A percentile compares a stretch with the other conserved stretches of the same genome.
Evolutionary conservation across 2,797 vertebrate species (phyloP).

Genomic region (Halcyon smyrnensis): DNA sequence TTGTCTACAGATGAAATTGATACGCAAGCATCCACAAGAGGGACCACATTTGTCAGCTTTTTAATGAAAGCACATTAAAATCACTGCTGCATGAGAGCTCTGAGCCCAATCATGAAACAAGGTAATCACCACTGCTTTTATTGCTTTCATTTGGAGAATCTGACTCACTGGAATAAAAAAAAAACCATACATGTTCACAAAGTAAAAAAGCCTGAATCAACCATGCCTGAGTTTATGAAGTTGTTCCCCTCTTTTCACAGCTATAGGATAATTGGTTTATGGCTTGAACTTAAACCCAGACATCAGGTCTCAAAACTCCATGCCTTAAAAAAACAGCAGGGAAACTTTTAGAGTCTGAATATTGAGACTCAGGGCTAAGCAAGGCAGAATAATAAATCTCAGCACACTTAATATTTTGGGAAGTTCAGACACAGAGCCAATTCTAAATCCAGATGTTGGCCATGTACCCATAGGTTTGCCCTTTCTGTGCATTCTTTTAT

Average conservation of each 20-base stretch:
- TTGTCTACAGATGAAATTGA: background rate
- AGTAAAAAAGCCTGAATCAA: background rate
- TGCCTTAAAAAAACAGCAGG: background rate
- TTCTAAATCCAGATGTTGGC: constrained; percentile 40
- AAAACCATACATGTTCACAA: background rate
- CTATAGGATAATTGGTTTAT: background rate
- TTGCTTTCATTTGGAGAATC: background rate
- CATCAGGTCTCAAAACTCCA: background rate
- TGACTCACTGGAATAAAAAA: background rate
- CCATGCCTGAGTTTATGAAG: background rate
- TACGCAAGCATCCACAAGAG: background rate
- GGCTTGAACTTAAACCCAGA: background rate
- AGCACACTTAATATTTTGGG: constrained; percentile 19
- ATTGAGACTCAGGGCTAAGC: background rate
- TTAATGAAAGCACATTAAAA: background rate
- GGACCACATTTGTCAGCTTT: background rate
- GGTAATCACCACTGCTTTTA: background rate
- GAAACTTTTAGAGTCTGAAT: background rate
- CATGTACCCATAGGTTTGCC: background rate
- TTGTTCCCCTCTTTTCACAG: background rate
- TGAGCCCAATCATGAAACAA: background rate
- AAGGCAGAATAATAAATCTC: constrained; percentile 51
- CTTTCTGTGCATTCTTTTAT: background rate
- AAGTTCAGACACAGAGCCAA: constrained; percentile 15
- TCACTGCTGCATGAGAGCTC: background rate